These are phyloP conservation scores for Nasonia vitripennis DNA, from an alignment of 1,140 invertebrate species.

Conservation along the genomic window DNA sequence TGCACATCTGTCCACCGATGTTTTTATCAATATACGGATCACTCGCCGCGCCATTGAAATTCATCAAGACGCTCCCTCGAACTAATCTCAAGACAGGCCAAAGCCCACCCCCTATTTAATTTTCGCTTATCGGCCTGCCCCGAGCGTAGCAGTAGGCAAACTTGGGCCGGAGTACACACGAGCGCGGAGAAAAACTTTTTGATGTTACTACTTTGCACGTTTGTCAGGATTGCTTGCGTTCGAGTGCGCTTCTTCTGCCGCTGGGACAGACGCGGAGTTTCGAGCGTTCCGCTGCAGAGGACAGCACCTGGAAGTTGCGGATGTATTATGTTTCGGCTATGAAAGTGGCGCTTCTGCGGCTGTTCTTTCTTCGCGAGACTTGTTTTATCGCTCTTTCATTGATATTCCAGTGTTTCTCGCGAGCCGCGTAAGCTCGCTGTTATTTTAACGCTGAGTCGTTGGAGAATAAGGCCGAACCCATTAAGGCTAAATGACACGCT, in stretches of 20 bases:
- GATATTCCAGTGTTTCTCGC: not conserved
- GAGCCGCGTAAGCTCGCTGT: not conserved
- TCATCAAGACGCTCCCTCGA: slow-evolving; percentile 4
- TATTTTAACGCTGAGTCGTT: not conserved
- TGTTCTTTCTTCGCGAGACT: not conserved
- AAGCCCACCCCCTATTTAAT: not conserved
- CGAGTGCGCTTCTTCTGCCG: not conserved
- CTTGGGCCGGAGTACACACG: not conserved
- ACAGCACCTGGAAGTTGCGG: not conserved
- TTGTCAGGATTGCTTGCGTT: not conserved
- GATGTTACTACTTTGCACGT: not conserved
- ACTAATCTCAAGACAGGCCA: not conserved
- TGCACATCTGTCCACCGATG: too few species aligned
- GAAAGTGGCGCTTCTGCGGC: not conserved
- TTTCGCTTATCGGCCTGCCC: not conserved
- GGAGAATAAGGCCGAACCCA: not conserved
- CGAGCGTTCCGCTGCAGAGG: not conserved
- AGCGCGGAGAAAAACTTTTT: not conserved
- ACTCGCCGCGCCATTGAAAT: slow-evolving; percentile 15
- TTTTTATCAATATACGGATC: too few species aligned
- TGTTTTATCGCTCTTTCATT: not conserved
- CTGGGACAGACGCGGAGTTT: not conserved
- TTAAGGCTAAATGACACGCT: not conserved
- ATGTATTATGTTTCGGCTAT: not conserved
- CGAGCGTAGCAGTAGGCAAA: not conserved